Conservation (phyloP, 2,888 invertebrate genomes). For the Rotaria socialis region DNA sequence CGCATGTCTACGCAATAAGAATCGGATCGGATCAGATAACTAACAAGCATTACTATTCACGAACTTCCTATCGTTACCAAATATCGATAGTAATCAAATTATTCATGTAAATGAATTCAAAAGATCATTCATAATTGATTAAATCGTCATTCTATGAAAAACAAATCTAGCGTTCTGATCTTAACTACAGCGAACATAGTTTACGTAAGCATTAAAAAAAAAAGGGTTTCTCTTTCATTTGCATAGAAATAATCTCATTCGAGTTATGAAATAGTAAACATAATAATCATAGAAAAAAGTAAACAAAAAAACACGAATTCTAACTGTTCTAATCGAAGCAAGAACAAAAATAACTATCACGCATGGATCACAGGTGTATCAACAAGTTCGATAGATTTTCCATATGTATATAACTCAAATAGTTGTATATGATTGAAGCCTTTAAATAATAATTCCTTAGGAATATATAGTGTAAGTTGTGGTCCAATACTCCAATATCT, state of each 20-base stretch:
- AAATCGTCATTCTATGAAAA: too few relatives aligned
- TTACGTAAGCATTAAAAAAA: neutral
- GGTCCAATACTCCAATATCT: slow-evolving; percentile 32
- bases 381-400: neutral
- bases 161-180: neutral
- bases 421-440: neutral
- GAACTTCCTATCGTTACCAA: too few relatives aligned
- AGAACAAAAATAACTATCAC: neutral
- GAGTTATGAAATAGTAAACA: neutral
- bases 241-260: neutral
- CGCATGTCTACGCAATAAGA: too few relatives aligned
- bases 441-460: neutral
- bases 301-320: neutral
- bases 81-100: neutral
- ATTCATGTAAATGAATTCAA: neutral
- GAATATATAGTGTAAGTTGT: slow-evolving; percentile 12
- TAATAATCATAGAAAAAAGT: neutral
- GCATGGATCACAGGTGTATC: neutral
- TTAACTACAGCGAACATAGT: neutral
- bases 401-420: neutral
- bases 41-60: too few relatives aligned
- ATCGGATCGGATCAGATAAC: too few relatives aligned
- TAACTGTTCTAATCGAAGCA: neutral
- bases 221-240: too few relatives aligned
- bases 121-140: neutral